Evolutionary conservation across 1,140 invertebrate genomes (phyloP).

Genomic region (Psix sp.): DNA sequence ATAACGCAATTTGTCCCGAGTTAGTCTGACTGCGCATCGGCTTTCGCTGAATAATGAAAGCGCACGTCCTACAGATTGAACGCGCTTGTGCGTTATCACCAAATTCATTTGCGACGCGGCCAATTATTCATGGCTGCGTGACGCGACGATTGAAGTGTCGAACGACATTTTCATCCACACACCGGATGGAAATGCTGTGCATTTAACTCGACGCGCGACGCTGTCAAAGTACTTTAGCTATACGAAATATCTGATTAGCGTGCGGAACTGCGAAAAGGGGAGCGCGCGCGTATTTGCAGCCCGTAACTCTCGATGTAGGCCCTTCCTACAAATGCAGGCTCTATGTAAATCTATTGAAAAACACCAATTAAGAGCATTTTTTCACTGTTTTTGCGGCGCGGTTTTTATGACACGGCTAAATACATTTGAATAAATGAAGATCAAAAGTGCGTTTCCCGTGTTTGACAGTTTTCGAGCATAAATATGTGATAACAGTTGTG

Average conservation of each 20-base stretch:
- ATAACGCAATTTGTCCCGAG: conserved; percentile 63
- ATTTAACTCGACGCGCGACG: conserved; percentile 62
- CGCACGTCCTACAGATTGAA: conserved; percentile 64
- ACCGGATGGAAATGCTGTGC: conserved; percentile 58
- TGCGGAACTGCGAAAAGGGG: conserved; percentile 45
- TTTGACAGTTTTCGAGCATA: conserved; percentile 40
- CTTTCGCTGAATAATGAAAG: conserved; percentile 69
- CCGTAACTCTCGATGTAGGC: conserved; percentile 17
- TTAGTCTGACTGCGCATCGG: conserved; percentile 59
- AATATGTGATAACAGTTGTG: conserved; percentile 46
- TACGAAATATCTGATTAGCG: conserved; percentile 60
- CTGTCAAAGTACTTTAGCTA: conserved; percentile 60
- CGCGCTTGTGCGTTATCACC: conserved; percentile 67
- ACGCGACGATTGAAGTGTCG: conserved; percentile 66
- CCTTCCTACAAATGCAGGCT: conserved; percentile 52
- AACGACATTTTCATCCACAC: conserved; percentile 57
- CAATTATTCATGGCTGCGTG: conserved; percentile 72
- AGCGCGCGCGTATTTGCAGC: conserved; percentile 50
- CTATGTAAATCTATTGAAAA: conserved; percentile 49
- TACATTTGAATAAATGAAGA: conserved; percentile 51
- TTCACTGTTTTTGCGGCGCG: conserved; percentile 49
- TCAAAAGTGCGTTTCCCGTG: conserved; percentile 52
- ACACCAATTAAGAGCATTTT: conserved; percentile 57
- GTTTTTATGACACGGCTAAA: conserved; percentile 30
- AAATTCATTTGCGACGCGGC: conserved; percentile 71